Percentiles rank a stretch among this genome's conserved stretches.
These are phyloP conservation scores for Diorhabda sublineata DNA, from an alignment of 1,140 invertebrate species.

Conservation along the genomic window DNA sequence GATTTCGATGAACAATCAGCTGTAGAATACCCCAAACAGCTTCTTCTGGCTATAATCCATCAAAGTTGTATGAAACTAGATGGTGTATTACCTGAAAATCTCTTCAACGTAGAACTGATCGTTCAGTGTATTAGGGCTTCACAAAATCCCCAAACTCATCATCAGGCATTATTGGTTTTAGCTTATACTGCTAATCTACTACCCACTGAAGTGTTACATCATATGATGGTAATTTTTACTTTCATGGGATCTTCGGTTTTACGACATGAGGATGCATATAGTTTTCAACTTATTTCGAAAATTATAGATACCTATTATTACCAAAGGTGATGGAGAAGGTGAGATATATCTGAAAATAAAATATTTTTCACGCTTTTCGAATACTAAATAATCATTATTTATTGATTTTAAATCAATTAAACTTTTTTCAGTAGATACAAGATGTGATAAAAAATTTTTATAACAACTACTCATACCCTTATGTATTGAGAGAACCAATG, in stretches of 20 bases:
- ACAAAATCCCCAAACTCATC: conserved; percentile 90
- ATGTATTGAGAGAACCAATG: too few relatives aligned
- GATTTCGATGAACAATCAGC: conserved; percentile 75
- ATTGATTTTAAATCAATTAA: too few relatives aligned
- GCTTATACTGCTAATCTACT: conserved; percentile 70
- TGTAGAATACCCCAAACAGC: conserved; percentile 87
- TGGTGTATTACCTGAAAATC: conserved; percentile 54
- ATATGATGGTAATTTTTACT: conserved; percentile 92
- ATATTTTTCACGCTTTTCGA: too few relatives aligned
- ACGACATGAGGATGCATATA: conserved; percentile 89
- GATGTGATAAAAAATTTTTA: too few relatives aligned
- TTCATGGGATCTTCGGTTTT: conserved; percentile 91
- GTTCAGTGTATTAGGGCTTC: conserved; percentile 85
- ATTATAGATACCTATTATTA: conserved; percentile 85
- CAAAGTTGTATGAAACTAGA: conserved; percentile 59
- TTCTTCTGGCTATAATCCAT: conserved; percentile 74
- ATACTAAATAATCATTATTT: too few relatives aligned
- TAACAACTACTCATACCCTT: too few relatives aligned
- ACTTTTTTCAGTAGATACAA: too few relatives aligned
- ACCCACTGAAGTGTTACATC: conserved; percentile 80
- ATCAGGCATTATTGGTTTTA: conserved; percentile 80
- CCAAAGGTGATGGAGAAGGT: conserved; percentile 52
- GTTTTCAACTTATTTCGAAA: conserved; percentile 86
- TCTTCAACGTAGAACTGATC: conserved; percentile 76
- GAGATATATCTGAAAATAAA: too few relatives aligned